phyloP scores from a whole-genome alignment of 2,797 vertebrate genomes.

The Distichodus sexfasciatus region DNA sequence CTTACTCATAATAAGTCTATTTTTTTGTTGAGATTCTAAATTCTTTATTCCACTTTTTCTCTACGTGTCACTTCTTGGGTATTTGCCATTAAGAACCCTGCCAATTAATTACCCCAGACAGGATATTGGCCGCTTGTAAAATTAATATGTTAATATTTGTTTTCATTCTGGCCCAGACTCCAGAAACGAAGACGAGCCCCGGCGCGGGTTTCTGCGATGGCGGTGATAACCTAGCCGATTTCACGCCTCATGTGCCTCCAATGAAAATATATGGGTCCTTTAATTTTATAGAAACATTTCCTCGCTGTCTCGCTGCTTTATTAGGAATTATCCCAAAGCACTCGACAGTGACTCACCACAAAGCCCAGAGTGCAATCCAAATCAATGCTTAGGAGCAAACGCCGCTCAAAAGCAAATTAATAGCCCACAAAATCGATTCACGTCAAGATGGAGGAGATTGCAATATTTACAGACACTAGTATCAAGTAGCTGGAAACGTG shows the following conservation, averaged over 20 bases:
- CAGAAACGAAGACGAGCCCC: not conserved
- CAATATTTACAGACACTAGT: constrained; percentile 27
- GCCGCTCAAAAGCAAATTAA: constrained; percentile 28
- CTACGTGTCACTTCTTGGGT: not conserved
- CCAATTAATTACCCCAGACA: constrained; percentile 27
- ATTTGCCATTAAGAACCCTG: not conserved
- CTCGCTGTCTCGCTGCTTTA: not conserved
- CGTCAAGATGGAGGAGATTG: constrained; percentile 31
- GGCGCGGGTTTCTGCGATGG: not conserved
- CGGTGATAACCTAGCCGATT: too few relatives aligned
- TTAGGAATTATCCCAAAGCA: constrained; percentile 1
- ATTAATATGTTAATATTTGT: not conserved
- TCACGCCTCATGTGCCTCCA: not conserved
- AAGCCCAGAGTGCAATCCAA: constrained; percentile 8
- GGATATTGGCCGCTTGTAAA: not conserved
- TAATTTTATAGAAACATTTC: constrained; percentile 5
- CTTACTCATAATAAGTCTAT: not conserved
- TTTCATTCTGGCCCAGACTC: not conserved
- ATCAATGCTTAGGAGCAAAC: constrained; percentile 5
- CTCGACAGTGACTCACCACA: not conserved
- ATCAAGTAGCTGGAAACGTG: constrained; percentile 35
- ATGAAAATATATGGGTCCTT: not conserved
- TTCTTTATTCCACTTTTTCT: not conserved
- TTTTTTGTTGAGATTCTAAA: constrained; percentile 16
- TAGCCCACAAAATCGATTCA: constrained; percentile 37